These are phyloP conservation scores for Pollenia amentaria DNA, from an alignment of 2,888 invertebrate species.

Conservation along the genomic window DNA sequence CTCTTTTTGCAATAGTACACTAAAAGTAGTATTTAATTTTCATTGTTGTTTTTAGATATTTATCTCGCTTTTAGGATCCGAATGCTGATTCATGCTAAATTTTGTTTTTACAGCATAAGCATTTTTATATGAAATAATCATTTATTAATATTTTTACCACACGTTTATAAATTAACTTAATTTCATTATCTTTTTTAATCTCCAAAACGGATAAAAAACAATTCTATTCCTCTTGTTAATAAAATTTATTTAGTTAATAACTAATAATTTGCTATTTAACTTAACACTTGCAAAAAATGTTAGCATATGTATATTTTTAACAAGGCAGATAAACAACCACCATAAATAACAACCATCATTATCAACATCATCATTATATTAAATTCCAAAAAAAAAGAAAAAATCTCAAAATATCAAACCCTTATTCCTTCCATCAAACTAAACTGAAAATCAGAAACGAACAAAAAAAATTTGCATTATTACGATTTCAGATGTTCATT, in stretches of 20 bases:
- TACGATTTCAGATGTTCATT: conserved; percentile 48
- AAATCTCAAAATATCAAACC: neutral
- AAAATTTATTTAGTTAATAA: neutral
- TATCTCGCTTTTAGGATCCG: too few species aligned
- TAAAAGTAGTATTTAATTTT: too few species aligned
- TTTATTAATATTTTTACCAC: neutral
- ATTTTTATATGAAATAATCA: neutral
- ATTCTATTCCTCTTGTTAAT: neutral
- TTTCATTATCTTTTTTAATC: neutral
- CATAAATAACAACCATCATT: conserved; percentile 18
- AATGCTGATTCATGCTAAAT: too few species aligned
- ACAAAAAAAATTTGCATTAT: conserved; percentile 31
- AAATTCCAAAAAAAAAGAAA: conserved; percentile 5
- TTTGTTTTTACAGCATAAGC: too few species aligned
- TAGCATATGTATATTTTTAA: conserved; percentile 30
- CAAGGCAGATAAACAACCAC: neutral
- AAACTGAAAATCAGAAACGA: neutral
- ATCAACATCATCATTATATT: neutral
- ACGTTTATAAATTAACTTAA: neutral
- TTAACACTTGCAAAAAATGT: neutral
- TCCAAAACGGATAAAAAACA: neutral
- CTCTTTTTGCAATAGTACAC: too few species aligned
- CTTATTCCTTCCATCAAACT: conserved; percentile 8
- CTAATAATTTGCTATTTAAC: neutral
- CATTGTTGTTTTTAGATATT: too few species aligned